Conservation (phyloP, 2,888 invertebrate genomes). For the Tinea semifulvella region DNA sequence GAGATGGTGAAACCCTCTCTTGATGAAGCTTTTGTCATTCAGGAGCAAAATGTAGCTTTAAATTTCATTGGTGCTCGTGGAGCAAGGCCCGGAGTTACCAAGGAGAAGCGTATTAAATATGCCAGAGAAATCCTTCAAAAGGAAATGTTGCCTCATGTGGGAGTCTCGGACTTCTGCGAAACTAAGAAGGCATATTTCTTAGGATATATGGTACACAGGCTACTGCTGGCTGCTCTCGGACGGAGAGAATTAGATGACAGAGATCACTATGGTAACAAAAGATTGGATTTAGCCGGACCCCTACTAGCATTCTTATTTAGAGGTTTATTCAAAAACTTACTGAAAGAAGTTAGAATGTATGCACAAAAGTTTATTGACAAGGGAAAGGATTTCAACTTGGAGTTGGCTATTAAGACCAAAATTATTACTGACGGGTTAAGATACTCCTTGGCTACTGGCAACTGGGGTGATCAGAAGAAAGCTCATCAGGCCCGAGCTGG, state of each 20-base stretch:
- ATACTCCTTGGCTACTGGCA: conserved; percentile 98
- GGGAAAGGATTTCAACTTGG: conserved; percentile 98
- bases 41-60: conserved; percentile 98
- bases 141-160: conserved; percentile 99
- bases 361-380: conserved; percentile 99
- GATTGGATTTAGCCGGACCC: conserved; percentile 97
- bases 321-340: conserved; percentile 93
- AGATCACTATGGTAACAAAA: conserved; percentile 99
- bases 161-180: conserved; percentile 99
- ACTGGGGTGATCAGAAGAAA: conserved; percentile 99
- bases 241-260: conserved; percentile 98
- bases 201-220: conserved; percentile 98
- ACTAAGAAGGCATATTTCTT: conserved; percentile 99
- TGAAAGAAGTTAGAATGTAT: conserved; percentile 98
- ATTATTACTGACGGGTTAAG: conserved; percentile 97
- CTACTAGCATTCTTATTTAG: conserved; percentile 95
- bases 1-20: conserved; percentile 99
- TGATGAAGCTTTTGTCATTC: conserved; percentile 99
- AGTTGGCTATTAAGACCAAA: conserved; percentile 95
- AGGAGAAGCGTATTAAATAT: conserved; percentile 99
- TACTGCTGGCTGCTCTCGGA: conserved; percentile 92
- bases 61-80: conserved; percentile 99
- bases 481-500: conserved; percentile 98
- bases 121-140: conserved; percentile 99
- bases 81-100: conserved; percentile 96